These are phyloP conservation scores for Pelvicachromis taeniatus DNA, from an alignment of 2,113 vertebrate species.

Conservation along the genomic window DNA sequence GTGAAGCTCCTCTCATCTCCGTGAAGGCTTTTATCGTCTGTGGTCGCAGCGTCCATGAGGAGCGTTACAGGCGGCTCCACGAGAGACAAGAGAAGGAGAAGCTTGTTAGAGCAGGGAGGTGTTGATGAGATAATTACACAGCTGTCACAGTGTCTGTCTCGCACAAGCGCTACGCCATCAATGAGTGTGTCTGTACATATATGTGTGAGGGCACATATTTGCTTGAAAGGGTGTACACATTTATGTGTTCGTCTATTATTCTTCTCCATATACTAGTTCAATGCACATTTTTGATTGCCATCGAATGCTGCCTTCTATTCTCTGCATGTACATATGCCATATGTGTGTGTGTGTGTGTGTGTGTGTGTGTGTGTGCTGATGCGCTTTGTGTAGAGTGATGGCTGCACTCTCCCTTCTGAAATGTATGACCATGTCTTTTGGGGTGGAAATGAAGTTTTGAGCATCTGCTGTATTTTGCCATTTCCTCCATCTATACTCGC, in stretches of 20 bases:
- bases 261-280: neutral
- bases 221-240: neutral
- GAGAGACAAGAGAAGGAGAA: slow-evolving; percentile 14
- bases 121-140: slow-evolving; percentile 69
- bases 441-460: slow-evolving; percentile 38
- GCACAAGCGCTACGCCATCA: slow-evolving; percentile 12
- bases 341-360: neutral
- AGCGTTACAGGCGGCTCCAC: slow-evolving; percentile 7
- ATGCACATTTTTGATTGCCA: slow-evolving; percentile 6
- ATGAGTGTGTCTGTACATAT: neutral
- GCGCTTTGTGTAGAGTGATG: slow-evolving; percentile 11
- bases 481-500: neutral
- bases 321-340: neutral
- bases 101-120: slow-evolving; percentile 58
- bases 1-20: slow-evolving; percentile 29
- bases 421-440: slow-evolving; percentile 30
- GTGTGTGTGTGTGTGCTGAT: neutral
- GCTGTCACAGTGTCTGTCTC: slow-evolving; percentile 48
- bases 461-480: slow-evolving; percentile 3
- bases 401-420: slow-evolving; percentile 21
- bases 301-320: neutral
- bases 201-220: neutral
- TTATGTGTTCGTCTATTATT: neutral
- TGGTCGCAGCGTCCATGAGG: slow-evolving; percentile 30
- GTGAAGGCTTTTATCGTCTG: slow-evolving; percentile 49